Conservation (phyloP, 2,113 vertebrate species). For the Odocoileus virginianus region DNA sequence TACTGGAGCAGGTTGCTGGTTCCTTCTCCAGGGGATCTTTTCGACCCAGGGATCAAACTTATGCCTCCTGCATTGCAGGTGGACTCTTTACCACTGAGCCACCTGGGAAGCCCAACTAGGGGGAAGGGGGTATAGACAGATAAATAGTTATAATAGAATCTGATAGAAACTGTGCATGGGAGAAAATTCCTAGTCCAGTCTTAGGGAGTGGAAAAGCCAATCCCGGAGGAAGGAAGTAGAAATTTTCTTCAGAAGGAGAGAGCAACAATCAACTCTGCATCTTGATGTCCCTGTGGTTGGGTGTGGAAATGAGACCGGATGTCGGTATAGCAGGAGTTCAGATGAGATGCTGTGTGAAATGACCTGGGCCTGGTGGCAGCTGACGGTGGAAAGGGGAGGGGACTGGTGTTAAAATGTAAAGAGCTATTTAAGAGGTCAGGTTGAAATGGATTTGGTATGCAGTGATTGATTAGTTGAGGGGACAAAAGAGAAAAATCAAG, state of each 20-base stretch:
- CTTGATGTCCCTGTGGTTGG: background rate
- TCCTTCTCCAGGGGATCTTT: background rate
- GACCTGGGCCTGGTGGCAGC: background rate
- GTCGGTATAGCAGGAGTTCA: background rate
- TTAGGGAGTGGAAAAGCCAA: background rate
- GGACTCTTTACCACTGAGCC: background rate
- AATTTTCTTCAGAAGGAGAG: background rate
- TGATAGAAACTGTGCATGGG: background rate
- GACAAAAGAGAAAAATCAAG: background rate
- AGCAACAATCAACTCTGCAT: background rate
- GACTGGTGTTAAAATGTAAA: background rate
- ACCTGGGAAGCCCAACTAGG: background rate
- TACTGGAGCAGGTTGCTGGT: accelerated
- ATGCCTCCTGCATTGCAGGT: background rate
- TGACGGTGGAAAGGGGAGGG: accelerated
- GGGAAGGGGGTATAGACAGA: background rate
- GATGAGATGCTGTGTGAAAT: accelerated
- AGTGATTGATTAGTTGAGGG: background rate
- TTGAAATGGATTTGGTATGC: background rate
- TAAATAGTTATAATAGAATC: accelerated
- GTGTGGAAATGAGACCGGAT: background rate
- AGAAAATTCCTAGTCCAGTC: background rate
- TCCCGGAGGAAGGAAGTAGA: background rate
- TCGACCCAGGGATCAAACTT: background rate
- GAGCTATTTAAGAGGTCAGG: background rate